These are phyloP conservation scores for Drosophila varians DNA, from an alignment of 1,140 invertebrate species.

Conservation along the genomic window DNA sequence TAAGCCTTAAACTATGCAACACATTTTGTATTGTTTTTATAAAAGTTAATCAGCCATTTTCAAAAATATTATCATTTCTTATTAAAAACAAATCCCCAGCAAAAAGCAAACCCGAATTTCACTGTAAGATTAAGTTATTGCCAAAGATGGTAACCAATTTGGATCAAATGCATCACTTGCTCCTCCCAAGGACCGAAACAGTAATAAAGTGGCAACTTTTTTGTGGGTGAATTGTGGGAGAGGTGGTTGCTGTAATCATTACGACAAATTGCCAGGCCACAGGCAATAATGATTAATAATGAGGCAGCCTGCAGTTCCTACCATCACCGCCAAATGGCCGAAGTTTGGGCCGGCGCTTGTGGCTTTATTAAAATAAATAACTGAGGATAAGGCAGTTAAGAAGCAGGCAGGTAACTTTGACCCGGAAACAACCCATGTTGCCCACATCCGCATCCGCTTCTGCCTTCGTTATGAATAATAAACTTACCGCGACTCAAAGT, in stretches of 20 bases:
- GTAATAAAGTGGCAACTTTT: slow-evolving; percentile 52
- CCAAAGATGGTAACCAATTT: slow-evolving; percentile 40
- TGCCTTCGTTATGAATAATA: slow-evolving; percentile 61
- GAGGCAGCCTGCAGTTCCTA: slow-evolving; percentile 23
- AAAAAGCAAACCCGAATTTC: neutral
- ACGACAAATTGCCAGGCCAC: slow-evolving; percentile 44
- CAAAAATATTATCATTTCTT: no score
- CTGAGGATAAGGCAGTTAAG: slow-evolving; percentile 38
- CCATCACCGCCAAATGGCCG: slow-evolving; percentile 35
- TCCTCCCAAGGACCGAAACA: slow-evolving; percentile 6
- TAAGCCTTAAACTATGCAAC: neutral
- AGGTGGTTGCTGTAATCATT: slow-evolving; percentile 38
- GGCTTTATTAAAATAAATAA: slow-evolving; percentile 55
- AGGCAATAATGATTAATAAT: slow-evolving; percentile 61
- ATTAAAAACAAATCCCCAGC: neutral
- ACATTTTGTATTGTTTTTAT: neutral
- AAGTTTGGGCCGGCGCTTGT: slow-evolving; percentile 39
- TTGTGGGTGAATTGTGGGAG: slow-evolving; percentile 9
- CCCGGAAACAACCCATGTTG: slow-evolving; percentile 23
- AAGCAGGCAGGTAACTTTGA: slow-evolving; percentile 13
- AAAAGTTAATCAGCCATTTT: neutral
- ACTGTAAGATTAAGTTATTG: slow-evolving; percentile 9
- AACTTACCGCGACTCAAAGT: slow-evolving; percentile 40
- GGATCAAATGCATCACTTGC: slow-evolving; percentile 51
- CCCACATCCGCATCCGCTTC: slow-evolving; percentile 4